Evolutionary conservation across 2,113 vertebrate genomes (phyloP).

Genomic region (Furnarius figulus): DNA sequence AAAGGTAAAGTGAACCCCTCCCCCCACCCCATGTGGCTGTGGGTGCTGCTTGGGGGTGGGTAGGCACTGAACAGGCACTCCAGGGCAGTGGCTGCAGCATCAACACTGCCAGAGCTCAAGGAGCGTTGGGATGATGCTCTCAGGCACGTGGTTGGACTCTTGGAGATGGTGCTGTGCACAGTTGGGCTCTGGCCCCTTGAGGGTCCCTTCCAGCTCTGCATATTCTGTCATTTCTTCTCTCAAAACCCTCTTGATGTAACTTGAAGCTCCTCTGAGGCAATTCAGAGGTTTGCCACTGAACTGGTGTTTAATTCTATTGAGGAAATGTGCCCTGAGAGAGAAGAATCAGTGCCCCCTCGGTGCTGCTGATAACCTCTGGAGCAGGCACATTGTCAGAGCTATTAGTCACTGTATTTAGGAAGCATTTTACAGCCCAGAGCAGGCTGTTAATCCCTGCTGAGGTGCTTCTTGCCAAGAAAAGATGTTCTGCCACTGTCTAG

Average conservation of each 20-base stretch:
- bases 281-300: background rate
- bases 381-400: background rate
- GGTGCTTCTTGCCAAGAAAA: background rate
- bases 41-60: background rate
- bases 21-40: background rate
- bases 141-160: background rate
- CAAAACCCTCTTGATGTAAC: rapidly evolving
- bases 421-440: background rate
- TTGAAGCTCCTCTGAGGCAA: background rate
- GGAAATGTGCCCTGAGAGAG: background rate
- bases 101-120: no score
- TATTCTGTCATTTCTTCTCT: background rate
- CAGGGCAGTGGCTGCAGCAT: background rate
- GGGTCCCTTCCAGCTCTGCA: background rate
- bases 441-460: background rate
- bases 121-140: background rate
- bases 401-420: background rate
- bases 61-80: background rate
- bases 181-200: background rate
- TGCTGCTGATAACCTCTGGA: background rate
- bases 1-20: conserved; percentile 77
- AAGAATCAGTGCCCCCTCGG: rapidly evolving
- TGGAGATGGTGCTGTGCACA: background rate
- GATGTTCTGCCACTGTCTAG: background rate
- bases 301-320: background rate